phyloP scores from a whole-genome alignment of 1,140 invertebrate species.

The Drosophila tsacasi region DNA sequence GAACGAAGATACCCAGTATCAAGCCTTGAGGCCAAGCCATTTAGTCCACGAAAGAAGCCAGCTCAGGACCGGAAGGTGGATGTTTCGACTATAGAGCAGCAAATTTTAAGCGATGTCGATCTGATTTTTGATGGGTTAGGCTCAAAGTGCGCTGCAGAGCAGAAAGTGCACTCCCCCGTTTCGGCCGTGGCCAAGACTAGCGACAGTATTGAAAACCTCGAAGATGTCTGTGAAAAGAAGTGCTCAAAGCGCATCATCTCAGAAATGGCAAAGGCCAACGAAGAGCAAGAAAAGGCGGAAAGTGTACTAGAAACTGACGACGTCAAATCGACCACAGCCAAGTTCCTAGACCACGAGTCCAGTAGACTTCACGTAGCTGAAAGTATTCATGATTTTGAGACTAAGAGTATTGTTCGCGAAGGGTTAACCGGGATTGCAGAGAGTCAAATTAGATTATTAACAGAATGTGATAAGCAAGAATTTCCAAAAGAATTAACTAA shows the following conservation, averaged over 20 bases:
- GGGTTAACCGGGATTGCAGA: conserved; percentile 9
- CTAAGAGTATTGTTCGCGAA: conserved; percentile 33
- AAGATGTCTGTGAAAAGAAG: conserved; percentile 61
- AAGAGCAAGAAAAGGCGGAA: conserved; percentile 24
- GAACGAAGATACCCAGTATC: conserved; percentile 62
- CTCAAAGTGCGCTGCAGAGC: conserved; percentile 12
- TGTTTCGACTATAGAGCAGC: conserved; percentile 64
- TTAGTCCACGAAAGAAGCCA: conserved; percentile 65
- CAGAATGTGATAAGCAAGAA: conserved; percentile 60
- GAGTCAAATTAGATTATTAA: conserved; percentile 37
- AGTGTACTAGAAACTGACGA: conserved; percentile 1
- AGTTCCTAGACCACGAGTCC: conserved; percentile 60
- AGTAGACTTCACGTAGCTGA: conserved; percentile 24
- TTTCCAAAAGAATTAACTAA: conserved; percentile 55
- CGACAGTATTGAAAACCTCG: conserved; percentile 56
- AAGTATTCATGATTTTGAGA: conserved; percentile 48
- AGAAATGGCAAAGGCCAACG: conserved; percentile 53
- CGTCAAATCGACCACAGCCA: conserved; percentile 45
- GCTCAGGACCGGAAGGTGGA: conserved; percentile 49
- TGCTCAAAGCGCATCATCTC: conserved; percentile 67
- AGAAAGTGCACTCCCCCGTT: conserved; percentile 50
- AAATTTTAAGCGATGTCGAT: conserved; percentile 74
- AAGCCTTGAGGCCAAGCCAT: conserved; percentile 68
- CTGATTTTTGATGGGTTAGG: conserved; percentile 62
- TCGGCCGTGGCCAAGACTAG: conserved; percentile 30